Evolutionary conservation across 1,140 invertebrate species (phyloP).

Genomic region (Lordiphosa collinella): DNA sequence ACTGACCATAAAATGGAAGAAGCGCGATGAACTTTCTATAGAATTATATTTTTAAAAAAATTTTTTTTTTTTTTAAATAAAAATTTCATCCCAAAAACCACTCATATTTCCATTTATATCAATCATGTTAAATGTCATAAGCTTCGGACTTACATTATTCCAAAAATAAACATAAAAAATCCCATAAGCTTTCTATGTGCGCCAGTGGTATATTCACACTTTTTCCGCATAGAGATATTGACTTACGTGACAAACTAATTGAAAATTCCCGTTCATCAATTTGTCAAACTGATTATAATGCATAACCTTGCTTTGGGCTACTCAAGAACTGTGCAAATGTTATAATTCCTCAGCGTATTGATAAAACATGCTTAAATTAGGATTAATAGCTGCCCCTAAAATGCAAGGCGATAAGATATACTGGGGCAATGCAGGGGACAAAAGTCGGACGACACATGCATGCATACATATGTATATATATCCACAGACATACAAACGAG

Average conservation of each 20-base stretch:
- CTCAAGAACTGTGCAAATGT: background rate
- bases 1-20: no score
- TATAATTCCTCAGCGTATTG: slow-evolving; percentile 24
- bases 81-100: no score
- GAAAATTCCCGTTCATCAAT: slow-evolving; percentile 4
- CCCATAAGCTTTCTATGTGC: no score
- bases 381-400: slow-evolving; percentile 26
- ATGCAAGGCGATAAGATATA: slow-evolving; percentile 33
- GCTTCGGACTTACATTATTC: no score
- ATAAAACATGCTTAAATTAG: slow-evolving; percentile 37
- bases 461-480: slow-evolving; percentile 18
- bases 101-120: no score
- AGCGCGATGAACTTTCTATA: no score
- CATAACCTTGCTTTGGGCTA: slow-evolving; percentile 28
- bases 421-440: slow-evolving; percentile 19
- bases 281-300: slow-evolving; percentile 1
- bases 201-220: no score
- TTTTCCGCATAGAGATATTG: no score
- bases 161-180: no score
- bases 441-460: slow-evolving; percentile 8
- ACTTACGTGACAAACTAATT: slow-evolving; percentile 25
- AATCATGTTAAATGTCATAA: no score
- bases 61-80: no score
- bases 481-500: slow-evolving; percentile 5
- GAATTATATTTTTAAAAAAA: no score